Evolutionary conservation across 2,888 invertebrate genomes (phyloP).

Genomic region (Trissoscelio sp.): DNA sequence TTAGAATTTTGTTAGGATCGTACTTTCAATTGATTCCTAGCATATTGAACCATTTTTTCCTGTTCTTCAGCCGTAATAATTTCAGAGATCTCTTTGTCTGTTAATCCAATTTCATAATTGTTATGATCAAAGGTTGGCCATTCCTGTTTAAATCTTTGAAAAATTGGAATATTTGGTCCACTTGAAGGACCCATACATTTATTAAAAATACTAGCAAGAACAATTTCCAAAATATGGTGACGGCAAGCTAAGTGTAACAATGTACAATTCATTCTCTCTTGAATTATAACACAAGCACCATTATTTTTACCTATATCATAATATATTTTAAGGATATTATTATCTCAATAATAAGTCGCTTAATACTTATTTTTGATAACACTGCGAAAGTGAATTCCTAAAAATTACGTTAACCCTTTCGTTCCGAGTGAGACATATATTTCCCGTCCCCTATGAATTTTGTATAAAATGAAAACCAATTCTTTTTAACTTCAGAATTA

Average conservation of each 20-base stretch:
- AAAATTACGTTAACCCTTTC: too few relatives aligned
- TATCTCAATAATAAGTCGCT: too few relatives aligned
- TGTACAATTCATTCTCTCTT: not conserved
- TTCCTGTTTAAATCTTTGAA: not conserved
- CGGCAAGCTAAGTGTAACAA: constrained; percentile 8
- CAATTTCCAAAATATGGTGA: constrained; percentile 15
- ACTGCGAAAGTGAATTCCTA: too few relatives aligned
- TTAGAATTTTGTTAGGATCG: not conserved
- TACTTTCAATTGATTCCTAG: constrained; percentile 4
- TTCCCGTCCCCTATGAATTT: too few relatives aligned
- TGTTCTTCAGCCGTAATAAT: not conserved
- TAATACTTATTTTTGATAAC: too few relatives aligned
- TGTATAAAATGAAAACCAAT: too few relatives aligned
- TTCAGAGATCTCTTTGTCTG: not conserved
- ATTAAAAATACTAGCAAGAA: not conserved
- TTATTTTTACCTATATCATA: constrained; percentile 6
- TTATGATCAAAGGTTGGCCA: not conserved
- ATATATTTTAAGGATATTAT: not conserved
- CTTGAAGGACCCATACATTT: not conserved
- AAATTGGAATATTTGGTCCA: constrained; percentile 8
- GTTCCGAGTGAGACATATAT: too few relatives aligned
- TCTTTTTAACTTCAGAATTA: too few relatives aligned
- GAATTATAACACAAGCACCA: constrained; percentile 4
- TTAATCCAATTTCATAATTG: not conserved
- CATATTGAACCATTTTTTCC: not conserved